Conservation (phyloP, 2,888 invertebrate species). For the Oscheius sp. region DNA sequence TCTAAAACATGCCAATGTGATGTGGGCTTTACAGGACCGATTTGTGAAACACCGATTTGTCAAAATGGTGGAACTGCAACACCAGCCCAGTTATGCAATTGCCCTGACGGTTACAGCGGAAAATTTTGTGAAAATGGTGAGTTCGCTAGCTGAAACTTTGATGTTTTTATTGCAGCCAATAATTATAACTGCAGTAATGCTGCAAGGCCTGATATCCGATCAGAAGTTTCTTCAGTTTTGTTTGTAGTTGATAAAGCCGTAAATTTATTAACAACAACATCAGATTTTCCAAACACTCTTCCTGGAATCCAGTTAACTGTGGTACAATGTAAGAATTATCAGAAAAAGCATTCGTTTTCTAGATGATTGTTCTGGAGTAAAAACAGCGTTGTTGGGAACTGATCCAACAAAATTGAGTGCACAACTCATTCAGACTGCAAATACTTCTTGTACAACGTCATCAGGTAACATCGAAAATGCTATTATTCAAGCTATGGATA, state of each 20-base stretch:
- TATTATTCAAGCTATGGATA: background rate
- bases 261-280: background rate
- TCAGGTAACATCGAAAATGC: background rate
- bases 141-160: background rate
- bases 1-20: conserved; percentile 5
- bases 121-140: conserved; percentile 10
- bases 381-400: background rate
- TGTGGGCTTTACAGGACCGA: background rate
- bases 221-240: conserved; percentile 5
- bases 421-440: background rate
- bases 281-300: background rate
- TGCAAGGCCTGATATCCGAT: background rate
- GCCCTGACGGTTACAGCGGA: background rate
- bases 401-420: background rate
- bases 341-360: background rate
- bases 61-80: conserved; percentile 7
- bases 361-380: background rate
- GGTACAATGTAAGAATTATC: conserved; percentile 1
- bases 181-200: background rate
- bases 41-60: conserved; percentile 6
- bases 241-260: conserved; percentile 3
- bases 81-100: background rate
- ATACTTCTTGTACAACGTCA: background rate
- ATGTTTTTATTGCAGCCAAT: background rate
- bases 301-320: conserved; percentile 13